Conservation (phyloP, 1,140 invertebrate genomes). For the Papilio glaucus region DNA sequence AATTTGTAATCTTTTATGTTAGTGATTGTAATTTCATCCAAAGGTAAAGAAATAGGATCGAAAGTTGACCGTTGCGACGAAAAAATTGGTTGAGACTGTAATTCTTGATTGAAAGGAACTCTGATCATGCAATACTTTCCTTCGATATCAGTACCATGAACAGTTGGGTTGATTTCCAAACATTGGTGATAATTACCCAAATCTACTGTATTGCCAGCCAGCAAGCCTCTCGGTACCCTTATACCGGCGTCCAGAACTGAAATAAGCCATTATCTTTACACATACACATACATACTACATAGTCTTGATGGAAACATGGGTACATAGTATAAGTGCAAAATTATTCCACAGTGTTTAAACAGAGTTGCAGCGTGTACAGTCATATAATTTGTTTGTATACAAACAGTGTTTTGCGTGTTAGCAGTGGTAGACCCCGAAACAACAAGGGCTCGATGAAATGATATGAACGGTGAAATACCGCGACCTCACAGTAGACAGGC, state of each 20-base stretch:
- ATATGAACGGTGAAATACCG: too few relatives aligned
- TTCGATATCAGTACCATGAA: conserved; percentile 42
- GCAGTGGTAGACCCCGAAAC: too few relatives aligned
- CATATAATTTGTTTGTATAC: too few relatives aligned
- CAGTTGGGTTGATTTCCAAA: conserved; percentile 42
- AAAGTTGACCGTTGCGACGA: neutral
- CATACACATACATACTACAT: too few relatives aligned
- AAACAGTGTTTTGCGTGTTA: too few relatives aligned
- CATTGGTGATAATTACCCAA: conserved; percentile 56
- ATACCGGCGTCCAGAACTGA: conserved; percentile 52
- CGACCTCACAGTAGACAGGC: too few relatives aligned
- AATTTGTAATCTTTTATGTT: conserved; percentile 9
- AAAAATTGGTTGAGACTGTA: neutral
- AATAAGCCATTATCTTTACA: too few relatives aligned
- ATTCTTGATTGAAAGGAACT: conserved; percentile 42
- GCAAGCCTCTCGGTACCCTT: conserved; percentile 48
- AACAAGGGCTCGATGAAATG: too few relatives aligned
- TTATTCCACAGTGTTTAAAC: too few relatives aligned
- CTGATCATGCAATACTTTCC: conserved; percentile 56
- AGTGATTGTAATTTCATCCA: neutral
- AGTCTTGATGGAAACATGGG: neutral
- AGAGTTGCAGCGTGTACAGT: too few relatives aligned
- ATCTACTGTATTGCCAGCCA: conserved; percentile 46
- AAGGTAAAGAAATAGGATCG: neutral
- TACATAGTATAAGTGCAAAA: neutral